phyloP scores from a whole-genome alignment of 2,888 invertebrate genomes.

The Thereva nobilitata region DNA sequence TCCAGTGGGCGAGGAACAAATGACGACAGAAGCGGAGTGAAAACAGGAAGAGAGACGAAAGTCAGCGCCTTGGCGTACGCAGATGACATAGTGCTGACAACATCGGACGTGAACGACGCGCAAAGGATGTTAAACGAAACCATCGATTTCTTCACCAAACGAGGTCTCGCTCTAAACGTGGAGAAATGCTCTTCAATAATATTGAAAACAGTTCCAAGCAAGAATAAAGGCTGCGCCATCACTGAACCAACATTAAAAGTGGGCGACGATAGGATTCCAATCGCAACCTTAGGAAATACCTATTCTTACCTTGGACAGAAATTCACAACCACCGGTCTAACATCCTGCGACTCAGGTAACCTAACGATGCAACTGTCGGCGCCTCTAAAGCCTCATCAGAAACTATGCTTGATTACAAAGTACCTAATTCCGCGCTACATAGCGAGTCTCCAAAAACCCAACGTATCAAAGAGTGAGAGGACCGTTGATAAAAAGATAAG shows the following conservation, averaged over 20 bases:
- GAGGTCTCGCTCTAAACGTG: neutral
- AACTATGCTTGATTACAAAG: neutral
- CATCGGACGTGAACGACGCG: neutral
- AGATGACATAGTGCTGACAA: neutral
- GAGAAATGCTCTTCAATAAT: neutral
- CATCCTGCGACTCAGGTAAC: neutral
- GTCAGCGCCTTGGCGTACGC: neutral
- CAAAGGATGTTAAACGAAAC: neutral
- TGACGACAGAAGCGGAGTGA: neutral
- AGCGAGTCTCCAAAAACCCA: neutral
- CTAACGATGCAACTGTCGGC: neutral
- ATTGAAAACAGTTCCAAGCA: neutral
- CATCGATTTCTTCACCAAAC: neutral
- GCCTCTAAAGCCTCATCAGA: slow-evolving; percentile 8
- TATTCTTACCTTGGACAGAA: neutral
- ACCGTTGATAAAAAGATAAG: slow-evolving; percentile 2
- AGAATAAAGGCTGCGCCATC: neutral
- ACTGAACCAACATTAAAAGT: neutral
- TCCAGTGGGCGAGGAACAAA: no score
- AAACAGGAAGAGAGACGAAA: neutral
- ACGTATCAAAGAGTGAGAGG: neutral
- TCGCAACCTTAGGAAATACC: neutral
- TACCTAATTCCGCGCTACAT: neutral
- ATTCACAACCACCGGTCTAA: neutral
- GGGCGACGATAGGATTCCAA: neutral